phyloP scores from a whole-genome alignment of 2,888 invertebrate species.

The Xestia sexstrigata region DNA sequence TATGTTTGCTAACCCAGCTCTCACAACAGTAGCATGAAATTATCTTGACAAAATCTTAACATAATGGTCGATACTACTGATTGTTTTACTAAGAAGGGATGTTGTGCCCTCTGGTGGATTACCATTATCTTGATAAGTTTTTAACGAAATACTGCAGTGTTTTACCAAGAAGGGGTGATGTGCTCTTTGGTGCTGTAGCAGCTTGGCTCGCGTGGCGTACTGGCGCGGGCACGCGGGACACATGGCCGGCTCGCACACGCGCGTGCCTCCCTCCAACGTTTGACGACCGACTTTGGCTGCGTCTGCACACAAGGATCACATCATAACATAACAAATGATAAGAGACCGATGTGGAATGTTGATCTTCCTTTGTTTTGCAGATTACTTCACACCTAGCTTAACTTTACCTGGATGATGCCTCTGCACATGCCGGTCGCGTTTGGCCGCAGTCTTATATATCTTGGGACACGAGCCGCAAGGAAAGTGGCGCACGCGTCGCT shows the following conservation, averaged over 20 bases:
- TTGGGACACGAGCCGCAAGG: conserved; percentile 96
- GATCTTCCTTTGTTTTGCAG: not conserved
- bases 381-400: not conserved
- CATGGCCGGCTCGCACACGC: conserved; percentile 72
- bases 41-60: not conserved
- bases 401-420: conserved; percentile 94
- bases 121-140: not conserved
- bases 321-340: not conserved
- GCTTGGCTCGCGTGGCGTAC: conserved; percentile 95
- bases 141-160: not conserved
- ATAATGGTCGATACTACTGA: not conserved
- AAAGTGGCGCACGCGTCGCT: conserved; percentile 94
- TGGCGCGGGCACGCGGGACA: conserved; percentile 95
- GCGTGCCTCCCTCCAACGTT: conserved; percentile 72
- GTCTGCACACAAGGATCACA: conserved; percentile 60
- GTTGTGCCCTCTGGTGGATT: not conserved
- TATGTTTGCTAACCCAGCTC: not conserved
- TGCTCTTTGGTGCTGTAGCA: conserved; percentile 93
- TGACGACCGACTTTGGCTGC: conserved; percentile 63
- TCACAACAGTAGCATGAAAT: not conserved
- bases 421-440: conserved; percentile 95
- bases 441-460: conserved; percentile 96
- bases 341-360: not conserved
- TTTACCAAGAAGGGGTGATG: conserved; percentile 86
- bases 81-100: conserved; percentile 55